Evolutionary conservation across 1,140 invertebrate species (phyloP).

Genomic region (Elymnias hypermnestra): DNA sequence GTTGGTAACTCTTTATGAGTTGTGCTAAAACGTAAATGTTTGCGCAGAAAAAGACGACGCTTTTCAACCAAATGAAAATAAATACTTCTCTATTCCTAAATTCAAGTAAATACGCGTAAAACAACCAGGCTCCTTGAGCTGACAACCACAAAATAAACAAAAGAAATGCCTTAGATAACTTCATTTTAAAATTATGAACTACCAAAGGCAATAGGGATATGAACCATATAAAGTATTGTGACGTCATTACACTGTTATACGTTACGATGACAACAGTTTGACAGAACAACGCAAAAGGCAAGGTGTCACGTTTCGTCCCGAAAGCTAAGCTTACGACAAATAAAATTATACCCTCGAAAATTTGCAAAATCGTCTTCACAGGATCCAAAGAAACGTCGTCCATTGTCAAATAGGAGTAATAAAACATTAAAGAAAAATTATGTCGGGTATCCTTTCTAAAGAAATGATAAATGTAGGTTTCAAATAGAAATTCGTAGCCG

Average conservation of each 20-base stretch:
- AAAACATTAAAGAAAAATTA: conserved; percentile 98
- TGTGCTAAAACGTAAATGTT: conserved; percentile 85
- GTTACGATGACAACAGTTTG: conserved; percentile 93
- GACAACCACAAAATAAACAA: conserved; percentile 83
- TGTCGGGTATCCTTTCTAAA: conserved; percentile 93
- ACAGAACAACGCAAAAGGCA: conserved; percentile 90
- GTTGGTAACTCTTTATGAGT: conserved; percentile 78
- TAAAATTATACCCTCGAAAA: conserved; percentile 86
- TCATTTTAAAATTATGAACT: conserved; percentile 79
- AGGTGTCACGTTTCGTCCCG: conserved; percentile 79
- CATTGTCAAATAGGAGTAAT: conserved; percentile 91
- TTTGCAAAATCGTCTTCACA: conserved; percentile 81
- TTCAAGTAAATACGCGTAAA: conserved; percentile 93
- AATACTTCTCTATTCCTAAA: conserved; percentile 92
- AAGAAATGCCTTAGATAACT: conserved; percentile 72
- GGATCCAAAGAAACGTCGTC: conserved; percentile 63
- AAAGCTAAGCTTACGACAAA: conserved; percentile 84
- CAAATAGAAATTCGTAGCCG: conserved; percentile 92
- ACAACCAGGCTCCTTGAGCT: conserved; percentile 91
- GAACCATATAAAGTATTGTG: conserved; percentile 99
- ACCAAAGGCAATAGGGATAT: conserved; percentile 89
- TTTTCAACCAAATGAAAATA: conserved; percentile 85
- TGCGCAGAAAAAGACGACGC: conserved; percentile 85
- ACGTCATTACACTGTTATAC: conserved; percentile 97
- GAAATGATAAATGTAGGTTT: conserved; percentile 96